These are phyloP conservation scores for Leptodactylus fallax DNA, from an alignment of 2,797 vertebrate species.

Conservation along the genomic window DNA sequence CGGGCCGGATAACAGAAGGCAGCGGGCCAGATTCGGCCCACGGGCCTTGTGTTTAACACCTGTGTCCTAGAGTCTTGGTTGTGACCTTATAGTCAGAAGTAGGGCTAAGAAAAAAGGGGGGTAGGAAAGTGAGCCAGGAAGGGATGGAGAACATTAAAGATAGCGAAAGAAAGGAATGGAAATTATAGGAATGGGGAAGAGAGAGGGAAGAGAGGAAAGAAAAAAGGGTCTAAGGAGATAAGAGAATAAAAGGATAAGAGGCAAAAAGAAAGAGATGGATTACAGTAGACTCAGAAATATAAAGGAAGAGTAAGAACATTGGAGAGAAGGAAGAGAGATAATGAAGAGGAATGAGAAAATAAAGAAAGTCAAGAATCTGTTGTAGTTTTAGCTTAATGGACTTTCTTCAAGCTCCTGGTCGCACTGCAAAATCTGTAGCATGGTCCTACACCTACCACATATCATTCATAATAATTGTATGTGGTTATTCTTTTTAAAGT, in stretches of 20 bases:
- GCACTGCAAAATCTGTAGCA: not conserved
- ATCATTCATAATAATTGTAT: not conserved
- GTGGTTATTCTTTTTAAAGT: too few relatives aligned
- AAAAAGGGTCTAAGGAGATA: not conserved
- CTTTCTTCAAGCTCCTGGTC: too few relatives aligned
- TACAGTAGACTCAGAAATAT: not conserved
- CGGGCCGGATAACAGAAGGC: too few relatives aligned
- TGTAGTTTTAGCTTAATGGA: too few relatives aligned
- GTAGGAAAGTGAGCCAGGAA: not conserved
- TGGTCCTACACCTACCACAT: not conserved
- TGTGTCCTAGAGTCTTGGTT: too few relatives aligned
- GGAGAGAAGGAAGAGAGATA: not conserved
- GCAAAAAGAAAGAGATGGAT: not conserved
- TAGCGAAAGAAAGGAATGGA: not conserved
- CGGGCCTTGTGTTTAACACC: too few relatives aligned
- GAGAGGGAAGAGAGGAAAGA: not conserved
- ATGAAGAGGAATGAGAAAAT: not conserved
- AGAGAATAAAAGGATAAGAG: not conserved
- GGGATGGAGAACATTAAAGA: not conserved
- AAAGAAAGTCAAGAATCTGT: too few relatives aligned
- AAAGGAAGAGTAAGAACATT: too few relatives aligned
- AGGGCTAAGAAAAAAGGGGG: not conserved
- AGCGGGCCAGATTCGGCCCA: too few relatives aligned
- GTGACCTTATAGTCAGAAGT: too few relatives aligned
- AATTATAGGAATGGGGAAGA: not conserved